Percentiles rank a stretch among this genome's conserved stretches.
phyloP scores from a whole-genome alignment of 2,113 vertebrate genomes.

The Oxygymnocypris stewartii region DNA sequence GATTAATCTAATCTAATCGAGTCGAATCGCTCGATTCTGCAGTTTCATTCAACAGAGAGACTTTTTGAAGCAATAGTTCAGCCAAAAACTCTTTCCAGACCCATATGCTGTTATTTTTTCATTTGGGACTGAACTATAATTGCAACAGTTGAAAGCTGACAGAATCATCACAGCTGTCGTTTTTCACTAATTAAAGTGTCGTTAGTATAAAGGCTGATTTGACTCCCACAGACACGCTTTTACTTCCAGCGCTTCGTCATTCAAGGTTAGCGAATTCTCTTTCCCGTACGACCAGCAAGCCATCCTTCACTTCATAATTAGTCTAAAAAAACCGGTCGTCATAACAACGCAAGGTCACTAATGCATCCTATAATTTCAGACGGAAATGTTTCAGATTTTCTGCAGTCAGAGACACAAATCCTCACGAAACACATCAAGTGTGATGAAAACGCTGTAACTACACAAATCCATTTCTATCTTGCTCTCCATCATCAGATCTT shows the following conservation, averaged over 20 bases:
- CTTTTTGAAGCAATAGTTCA: background rate
- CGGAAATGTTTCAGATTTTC: background rate
- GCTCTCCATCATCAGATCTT: background rate
- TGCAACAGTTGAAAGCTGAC: background rate
- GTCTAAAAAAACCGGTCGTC: background rate
- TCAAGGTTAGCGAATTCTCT: background rate
- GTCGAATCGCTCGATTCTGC: background rate
- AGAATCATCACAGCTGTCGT: background rate
- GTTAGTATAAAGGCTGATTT: background rate
- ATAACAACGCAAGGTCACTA: conserved; percentile 7
- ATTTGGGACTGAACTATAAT: background rate
- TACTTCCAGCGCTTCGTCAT: background rate
- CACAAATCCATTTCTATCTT: background rate
- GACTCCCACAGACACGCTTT: background rate
- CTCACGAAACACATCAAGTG: background rate
- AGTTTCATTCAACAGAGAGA: background rate
- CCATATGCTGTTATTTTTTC: background rate
- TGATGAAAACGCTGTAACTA: background rate
- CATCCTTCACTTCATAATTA: background rate
- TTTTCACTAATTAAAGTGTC: conserved; percentile 8
- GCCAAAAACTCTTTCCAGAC: background rate
- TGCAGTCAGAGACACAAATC: conserved; percentile 1
- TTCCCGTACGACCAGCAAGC: background rate
- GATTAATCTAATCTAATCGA: too few species aligned
- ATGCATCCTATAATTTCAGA: background rate